Conservation (phyloP, 1,140 invertebrate genomes). For the Cydia strobilella region DNA sequence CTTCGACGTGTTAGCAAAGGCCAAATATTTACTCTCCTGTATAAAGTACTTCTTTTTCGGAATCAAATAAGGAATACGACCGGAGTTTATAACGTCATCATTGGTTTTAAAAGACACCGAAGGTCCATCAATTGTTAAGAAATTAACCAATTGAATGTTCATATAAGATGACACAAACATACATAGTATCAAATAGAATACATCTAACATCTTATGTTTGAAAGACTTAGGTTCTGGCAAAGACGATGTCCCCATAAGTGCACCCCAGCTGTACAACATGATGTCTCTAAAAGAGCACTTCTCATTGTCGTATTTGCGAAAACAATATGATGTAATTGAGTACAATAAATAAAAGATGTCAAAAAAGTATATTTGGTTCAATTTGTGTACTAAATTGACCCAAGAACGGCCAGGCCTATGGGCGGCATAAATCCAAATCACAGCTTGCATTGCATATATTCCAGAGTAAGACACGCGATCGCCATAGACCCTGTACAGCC, state of each 20-base stretch:
- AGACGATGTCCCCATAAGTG: conserved; percentile 51
- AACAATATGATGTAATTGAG: conserved; percentile 50
- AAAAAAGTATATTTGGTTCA: conserved; percentile 57
- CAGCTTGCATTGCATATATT: conserved; percentile 54
- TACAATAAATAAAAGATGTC: conserved; percentile 56
- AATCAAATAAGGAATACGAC: conserved; percentile 49
- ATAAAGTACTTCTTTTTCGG: conserved; percentile 54
- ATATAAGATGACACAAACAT: conserved; percentile 61
- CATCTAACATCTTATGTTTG: conserved; percentile 63
- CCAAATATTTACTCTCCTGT: conserved; percentile 50
- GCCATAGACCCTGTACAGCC: conserved; percentile 61
- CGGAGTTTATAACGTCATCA: conserved; percentile 54
- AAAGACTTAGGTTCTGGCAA: conserved; percentile 50
- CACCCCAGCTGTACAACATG: conserved; percentile 56
- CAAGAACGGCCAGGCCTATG: conserved; percentile 56
- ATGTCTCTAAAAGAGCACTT: conserved; percentile 46
- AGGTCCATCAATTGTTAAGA: conserved; percentile 58
- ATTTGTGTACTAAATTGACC: conserved; percentile 52
- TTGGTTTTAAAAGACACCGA: conserved; percentile 54
- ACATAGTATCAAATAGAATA: conserved; percentile 54
- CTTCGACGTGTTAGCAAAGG: conserved; percentile 54
- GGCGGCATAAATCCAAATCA: conserved; percentile 63
- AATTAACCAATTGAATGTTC: conserved; percentile 59
- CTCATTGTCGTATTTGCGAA: conserved; percentile 49
- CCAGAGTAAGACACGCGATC: conserved; percentile 61